phyloP scores from a whole-genome alignment of 2,888 invertebrate species.

The Heliothis peltigera region DNA sequence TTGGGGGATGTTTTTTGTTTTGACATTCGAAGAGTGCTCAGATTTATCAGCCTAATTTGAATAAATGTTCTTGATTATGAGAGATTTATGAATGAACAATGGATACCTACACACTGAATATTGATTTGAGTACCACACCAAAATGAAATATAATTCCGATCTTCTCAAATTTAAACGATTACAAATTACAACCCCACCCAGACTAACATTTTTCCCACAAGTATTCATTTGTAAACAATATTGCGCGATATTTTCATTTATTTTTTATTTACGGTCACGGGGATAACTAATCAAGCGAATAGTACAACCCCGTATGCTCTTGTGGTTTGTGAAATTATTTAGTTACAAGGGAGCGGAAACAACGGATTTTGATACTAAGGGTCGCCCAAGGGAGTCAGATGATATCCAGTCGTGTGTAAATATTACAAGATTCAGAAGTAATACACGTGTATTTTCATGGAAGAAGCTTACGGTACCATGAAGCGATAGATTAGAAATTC shows the following conservation, averaged over 20 bases:
- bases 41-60: too few species aligned
- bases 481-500: slow-evolving; percentile 11
- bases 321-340: slow-evolving; percentile 62
- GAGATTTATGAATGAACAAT: too few species aligned
- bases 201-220: slow-evolving; percentile 18
- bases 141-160: background rate
- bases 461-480: slow-evolving; percentile 5
- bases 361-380: slow-evolving; percentile 51
- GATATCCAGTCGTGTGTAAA: slow-evolving; percentile 55
- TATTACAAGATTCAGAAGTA: slow-evolving; percentile 53
- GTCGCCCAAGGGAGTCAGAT: slow-evolving; percentile 49
- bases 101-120: too few species aligned
- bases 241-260: slow-evolving; percentile 37
- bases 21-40: too few species aligned
- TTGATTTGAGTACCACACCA: too few species aligned
- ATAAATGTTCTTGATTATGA: too few species aligned
- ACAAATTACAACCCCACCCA: slow-evolving; percentile 4
- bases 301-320: slow-evolving; percentile 54
- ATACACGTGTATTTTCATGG: slow-evolving; percentile 43
- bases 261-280: slow-evolving; percentile 42
- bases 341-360: slow-evolving; percentile 41
- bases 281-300: slow-evolving; percentile 60
- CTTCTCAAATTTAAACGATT: background rate
- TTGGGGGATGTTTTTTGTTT: too few species aligned
- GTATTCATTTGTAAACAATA: slow-evolving; percentile 26